Evolutionary conservation across 2,797 vertebrate species (phyloP).

Genomic region (Microtus obscurus): DNA sequence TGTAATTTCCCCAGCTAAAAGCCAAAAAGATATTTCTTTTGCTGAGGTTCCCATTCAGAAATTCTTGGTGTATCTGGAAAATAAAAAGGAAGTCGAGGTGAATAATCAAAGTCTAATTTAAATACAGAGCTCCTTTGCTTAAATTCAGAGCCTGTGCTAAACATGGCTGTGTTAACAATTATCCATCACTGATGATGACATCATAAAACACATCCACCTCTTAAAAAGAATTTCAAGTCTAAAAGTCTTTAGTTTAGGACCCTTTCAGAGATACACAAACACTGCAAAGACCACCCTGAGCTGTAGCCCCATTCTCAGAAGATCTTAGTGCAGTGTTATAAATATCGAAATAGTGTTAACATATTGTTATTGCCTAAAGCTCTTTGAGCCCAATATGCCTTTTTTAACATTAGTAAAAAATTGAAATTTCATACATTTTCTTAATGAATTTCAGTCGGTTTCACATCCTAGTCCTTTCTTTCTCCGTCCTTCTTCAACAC

Average conservation of each 20-base stretch:
- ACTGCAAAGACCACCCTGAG: neutral
- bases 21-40: neutral
- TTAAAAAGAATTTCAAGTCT: constrained; percentile 9
- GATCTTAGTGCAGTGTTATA: neutral
- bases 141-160: neutral
- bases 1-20: neutral
- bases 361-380: neutral
- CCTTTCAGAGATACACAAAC: neutral
- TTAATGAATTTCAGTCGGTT: neutral
- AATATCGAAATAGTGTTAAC: neutral
- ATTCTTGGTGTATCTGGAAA: neutral
- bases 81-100: neutral
- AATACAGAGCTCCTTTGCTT: neutral
- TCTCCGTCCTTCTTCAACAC: neutral
- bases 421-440: neutral
- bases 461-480: neutral
- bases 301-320: neutral
- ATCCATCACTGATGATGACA: neutral
- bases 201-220: neutral
- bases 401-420: neutral
- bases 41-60: neutral
- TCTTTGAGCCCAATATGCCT: neutral
- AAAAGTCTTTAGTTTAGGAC: constrained; percentile 6
- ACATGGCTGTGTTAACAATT: neutral
- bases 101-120: neutral